These are phyloP conservation scores for Maccullochella peelii DNA, from an alignment of 2,113 vertebrate species.

Conservation along the genomic window DNA sequence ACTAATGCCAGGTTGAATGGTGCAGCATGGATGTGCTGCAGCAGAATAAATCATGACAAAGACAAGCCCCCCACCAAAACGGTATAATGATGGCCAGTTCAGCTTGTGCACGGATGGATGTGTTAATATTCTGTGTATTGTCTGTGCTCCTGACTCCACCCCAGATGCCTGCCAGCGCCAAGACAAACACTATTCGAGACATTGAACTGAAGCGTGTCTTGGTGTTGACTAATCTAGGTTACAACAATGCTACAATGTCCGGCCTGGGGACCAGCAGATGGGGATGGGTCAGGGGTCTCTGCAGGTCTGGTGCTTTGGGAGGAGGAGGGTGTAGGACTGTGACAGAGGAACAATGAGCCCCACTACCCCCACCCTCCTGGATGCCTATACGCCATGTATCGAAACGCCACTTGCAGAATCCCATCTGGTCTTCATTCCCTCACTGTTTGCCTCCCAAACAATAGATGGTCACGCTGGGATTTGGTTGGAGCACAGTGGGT, in stretches of 20 bases:
- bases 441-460: slow-evolving; percentile 64
- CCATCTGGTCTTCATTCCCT: slow-evolving; percentile 84
- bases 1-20: background rate
- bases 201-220: slow-evolving; percentile 66
- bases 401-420: slow-evolving; percentile 63
- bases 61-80: background rate
- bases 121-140: slow-evolving; percentile 47
- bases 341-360: slow-evolving; percentile 73
- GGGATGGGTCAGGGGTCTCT: slow-evolving; percentile 57
- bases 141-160: slow-evolving; percentile 26
- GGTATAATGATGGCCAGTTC: background rate
- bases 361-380: slow-evolving; percentile 50
- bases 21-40: background rate
- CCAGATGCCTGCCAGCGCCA: slow-evolving; percentile 52
- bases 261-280: slow-evolving; percentile 77
- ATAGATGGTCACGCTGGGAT: slow-evolving; percentile 34
- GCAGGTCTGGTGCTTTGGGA: slow-evolving; percentile 32
- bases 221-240: slow-evolving; percentile 59
- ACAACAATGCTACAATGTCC: slow-evolving; percentile 61
- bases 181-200: slow-evolving; percentile 36
- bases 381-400: slow-evolving; percentile 75
- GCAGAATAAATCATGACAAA: slow-evolving; percentile 14
- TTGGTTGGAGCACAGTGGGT: slow-evolving; percentile 1
- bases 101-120: slow-evolving; percentile 26
- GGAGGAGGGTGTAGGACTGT: slow-evolving; percentile 51